Evolutionary conservation across 2,113 vertebrate genomes (phyloP).

Genomic region (Mohoua ochrocephala): DNA sequence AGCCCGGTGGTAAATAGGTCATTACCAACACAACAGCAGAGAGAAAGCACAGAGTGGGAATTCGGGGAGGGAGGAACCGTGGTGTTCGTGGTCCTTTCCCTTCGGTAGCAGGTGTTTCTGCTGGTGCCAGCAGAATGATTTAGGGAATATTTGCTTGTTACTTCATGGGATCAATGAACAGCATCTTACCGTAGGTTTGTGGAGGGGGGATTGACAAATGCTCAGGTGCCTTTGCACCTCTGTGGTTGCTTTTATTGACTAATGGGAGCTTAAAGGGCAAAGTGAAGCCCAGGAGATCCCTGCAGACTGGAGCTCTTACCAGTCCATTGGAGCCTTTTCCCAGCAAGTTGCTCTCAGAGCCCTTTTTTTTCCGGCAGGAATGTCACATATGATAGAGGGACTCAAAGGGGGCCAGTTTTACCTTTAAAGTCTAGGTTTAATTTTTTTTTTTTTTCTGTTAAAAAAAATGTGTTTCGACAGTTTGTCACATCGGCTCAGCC

Average conservation of each 20-base stretch:
- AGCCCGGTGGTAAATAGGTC: not conserved
- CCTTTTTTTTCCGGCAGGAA: not conserved
- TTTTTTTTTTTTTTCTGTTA: conserved; percentile 17
- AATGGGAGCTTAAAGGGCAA: not conserved
- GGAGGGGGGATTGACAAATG: not conserved
- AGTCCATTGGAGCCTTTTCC: not conserved
- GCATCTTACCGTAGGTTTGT: not conserved
- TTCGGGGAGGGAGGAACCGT: not conserved
- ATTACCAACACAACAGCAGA: not conserved
- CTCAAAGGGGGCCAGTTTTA: not conserved
- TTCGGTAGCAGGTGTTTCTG: not conserved
- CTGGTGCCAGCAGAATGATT: not conserved
- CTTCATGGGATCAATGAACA: not conserved
- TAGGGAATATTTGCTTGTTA: not conserved
- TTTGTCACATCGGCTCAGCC: conserved; percentile 63
- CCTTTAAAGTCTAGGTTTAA: conserved; percentile 45
- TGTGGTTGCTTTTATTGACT: not conserved
- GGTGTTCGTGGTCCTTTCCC: not conserved
- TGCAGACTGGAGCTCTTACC: not conserved
- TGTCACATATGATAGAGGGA: not conserved
- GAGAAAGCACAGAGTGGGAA: not conserved
- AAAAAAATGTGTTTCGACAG: conserved; percentile 60
- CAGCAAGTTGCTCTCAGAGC: not conserved
- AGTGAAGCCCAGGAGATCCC: not conserved
- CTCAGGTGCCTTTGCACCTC: not conserved